These are phyloP conservation scores for Polydrusus tereticollis DNA, from an alignment of 2,888 invertebrate species.

Conservation along the genomic window DNA sequence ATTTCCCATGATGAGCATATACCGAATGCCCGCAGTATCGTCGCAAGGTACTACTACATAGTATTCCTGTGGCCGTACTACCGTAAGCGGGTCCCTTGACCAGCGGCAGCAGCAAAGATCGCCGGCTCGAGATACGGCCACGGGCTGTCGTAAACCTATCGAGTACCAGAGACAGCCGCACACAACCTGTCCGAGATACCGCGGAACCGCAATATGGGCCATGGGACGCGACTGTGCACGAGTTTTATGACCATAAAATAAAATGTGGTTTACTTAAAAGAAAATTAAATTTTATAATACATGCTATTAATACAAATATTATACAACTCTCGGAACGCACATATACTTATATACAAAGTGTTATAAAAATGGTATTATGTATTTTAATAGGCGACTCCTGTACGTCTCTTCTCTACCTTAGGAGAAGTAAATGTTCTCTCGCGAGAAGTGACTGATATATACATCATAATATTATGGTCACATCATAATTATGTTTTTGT, in stretches of 20 bases:
- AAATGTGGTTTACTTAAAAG: background rate
- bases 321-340: no score
- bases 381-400: no score
- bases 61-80: constrained; percentile 12
- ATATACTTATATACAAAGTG: no score
- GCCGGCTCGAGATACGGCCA: constrained; percentile 22
- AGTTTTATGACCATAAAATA: background rate
- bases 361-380: no score
- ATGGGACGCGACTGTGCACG: background rate
- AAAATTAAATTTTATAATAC: no score
- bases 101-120: constrained; percentile 28
- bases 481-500: no score
- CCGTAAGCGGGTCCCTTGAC: background rate
- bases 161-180: background rate
- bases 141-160: constrained; percentile 21
- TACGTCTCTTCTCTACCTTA: no score
- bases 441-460: no score
- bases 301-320: no score
- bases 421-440: no score
- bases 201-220: background rate
- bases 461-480: no score
- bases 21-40: background rate
- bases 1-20: background rate
- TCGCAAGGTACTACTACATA: background rate
- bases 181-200: constrained; percentile 10